These are phyloP conservation scores for Cantharis rufa DNA, from an alignment of 2,888 invertebrate genomes.

Conservation along the genomic window DNA sequence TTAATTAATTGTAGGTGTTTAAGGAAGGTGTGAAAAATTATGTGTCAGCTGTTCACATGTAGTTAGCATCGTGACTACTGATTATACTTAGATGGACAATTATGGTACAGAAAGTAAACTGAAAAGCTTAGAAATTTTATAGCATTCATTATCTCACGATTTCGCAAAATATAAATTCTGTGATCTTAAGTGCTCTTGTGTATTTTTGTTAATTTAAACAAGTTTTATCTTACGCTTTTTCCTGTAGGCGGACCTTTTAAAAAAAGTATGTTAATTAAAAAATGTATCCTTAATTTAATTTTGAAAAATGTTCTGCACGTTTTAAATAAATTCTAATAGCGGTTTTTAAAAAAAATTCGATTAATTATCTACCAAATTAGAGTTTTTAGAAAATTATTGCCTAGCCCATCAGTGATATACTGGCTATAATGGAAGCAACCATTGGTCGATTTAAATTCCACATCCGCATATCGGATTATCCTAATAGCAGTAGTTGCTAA, in stretches of 20 bases:
- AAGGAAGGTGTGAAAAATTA: slow-evolving; percentile 1
- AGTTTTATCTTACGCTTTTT: background rate
- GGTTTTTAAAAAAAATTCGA: background rate
- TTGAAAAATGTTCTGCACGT: background rate
- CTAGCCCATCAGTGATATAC: background rate
- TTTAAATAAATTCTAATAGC: background rate
- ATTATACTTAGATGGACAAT: slow-evolving; percentile 8
- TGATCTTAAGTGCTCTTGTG: background rate
- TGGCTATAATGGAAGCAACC: background rate
- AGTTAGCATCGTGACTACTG: slow-evolving; percentile 11
- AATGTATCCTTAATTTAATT: background rate
- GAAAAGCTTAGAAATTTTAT: background rate
- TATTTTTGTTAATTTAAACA: background rate
- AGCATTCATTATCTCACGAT: background rate
- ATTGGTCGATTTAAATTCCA: background rate
- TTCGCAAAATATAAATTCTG: background rate
- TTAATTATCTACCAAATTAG: background rate
- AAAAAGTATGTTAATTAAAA: background rate
- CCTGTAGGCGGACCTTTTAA: background rate
- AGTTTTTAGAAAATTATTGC: background rate
- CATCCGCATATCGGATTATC: background rate
- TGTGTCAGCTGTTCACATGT: background rate
- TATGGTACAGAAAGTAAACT: background rate
- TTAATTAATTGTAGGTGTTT: background rate
- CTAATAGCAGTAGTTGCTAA: background rate